These are phyloP conservation scores for Ispidina picta DNA, from an alignment of 2,797 vertebrate species.

Conservation along the genomic window DNA sequence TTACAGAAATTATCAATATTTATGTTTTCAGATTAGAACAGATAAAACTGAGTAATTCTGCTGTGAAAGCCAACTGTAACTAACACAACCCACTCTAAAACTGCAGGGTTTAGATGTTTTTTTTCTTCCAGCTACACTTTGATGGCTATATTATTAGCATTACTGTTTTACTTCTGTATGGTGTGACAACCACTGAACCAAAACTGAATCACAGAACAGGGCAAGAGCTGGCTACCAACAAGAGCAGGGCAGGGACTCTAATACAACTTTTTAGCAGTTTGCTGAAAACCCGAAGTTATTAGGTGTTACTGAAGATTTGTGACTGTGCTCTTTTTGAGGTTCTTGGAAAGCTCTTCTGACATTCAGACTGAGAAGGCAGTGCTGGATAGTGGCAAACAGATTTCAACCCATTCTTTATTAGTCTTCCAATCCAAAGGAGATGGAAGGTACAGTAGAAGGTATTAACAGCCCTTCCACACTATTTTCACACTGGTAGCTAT, in stretches of 20 bases:
- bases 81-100: neutral
- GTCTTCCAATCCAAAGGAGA: neutral
- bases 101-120: neutral
- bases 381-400: neutral
- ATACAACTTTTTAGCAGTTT: neutral
- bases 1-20: neutral
- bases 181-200: neutral
- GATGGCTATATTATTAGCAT: neutral
- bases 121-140: neutral
- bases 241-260: neutral
- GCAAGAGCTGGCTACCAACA: neutral
- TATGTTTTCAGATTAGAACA: neutral
- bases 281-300: neutral
- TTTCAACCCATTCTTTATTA: neutral
- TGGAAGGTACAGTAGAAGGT: neutral
- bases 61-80: neutral
- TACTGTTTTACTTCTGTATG: neutral
- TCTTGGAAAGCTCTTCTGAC: neutral
- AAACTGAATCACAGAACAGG: neutral
- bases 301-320: neutral
- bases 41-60: neutral
- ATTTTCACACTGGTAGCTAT: rapidly evolving
- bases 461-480: neutral
- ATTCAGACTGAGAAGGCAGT: neutral
- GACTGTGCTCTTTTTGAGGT: neutral